Base-by-base conservation (phyloP, 2,888 invertebrate species). In the Andrena trimmerana region DNA sequence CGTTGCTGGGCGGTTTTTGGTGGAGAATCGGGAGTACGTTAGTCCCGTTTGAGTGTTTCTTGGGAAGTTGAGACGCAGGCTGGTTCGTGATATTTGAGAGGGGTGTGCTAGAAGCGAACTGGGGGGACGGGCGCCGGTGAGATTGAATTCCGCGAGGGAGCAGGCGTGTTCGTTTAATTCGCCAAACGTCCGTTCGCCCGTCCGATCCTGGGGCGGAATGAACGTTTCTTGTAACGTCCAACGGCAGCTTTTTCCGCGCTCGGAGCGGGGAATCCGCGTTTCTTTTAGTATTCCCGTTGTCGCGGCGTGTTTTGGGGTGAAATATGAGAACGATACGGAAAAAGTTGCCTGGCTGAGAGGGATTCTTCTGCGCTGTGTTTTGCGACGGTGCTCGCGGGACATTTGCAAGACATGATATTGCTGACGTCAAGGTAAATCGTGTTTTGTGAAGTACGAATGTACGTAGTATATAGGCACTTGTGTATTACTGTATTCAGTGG, bases 401-500 rank as follows among this genome's bases (percentile, higher is more conserved):
- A 59, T 68, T 42, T 42, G 59, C 42, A 29, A 42, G 24, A 54
- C 68, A n/a, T 31, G 50, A 27, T 36, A 8, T 27, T n/a, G 36
- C n/a, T 50, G 67, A 31, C 10, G 24, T 68, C 67, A 31, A 74
- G 42, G 31, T 48, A 57, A 67, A 74, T 74, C 67, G 16, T 31
- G 10, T n/a, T 67, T 59, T 16, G n/a, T 24, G 33, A 8, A 16
- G 8, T 24, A 42, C 50, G 57, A 24, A 42, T 42, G 13, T 42
- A 42, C 13, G 42, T 16, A 16, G 16, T 13, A 42, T 42, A 13
- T 4, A 16, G 42, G 16, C 3, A 13, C 16, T 4, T 16, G 16
- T 42, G 1, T 16, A 13, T 42, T 42, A 16, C 42, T 42, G 5
- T 42, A 42, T 42, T 16, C 42, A 42, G 16, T 42, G 42, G 42